Percentiles rank a stretch among this genome's conserved stretches.
Evolutionary conservation across 2,797 vertebrate genomes (phyloP).

Genomic region (Syngnathus rostellatus): DNA sequence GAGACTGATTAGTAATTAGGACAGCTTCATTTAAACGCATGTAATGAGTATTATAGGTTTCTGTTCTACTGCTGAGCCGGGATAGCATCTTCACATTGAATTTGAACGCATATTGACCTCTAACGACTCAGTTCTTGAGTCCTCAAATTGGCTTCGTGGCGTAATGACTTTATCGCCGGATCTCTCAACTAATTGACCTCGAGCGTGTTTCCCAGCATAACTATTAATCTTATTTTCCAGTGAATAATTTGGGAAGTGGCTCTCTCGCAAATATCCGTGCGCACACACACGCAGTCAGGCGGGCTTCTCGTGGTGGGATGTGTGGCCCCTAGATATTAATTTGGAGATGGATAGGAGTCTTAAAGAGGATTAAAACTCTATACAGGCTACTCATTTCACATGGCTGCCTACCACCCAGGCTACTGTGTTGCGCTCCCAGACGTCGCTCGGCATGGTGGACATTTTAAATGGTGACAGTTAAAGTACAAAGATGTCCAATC

Average conservation of each 20-base stretch:
- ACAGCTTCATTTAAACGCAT: slow-evolving; percentile 60
- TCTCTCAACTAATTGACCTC: slow-evolving; percentile 65
- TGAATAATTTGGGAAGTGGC: slow-evolving; percentile 60
- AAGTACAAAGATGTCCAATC: slow-evolving; percentile 72
- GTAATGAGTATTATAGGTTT: slow-evolving; percentile 64
- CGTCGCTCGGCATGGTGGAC: slow-evolving; percentile 60
- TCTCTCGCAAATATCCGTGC: slow-evolving; percentile 36
- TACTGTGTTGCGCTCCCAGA: slow-evolving; percentile 61
- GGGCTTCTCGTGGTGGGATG: slow-evolving; percentile 49
- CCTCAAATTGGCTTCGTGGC: slow-evolving; percentile 56
- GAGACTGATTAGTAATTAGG: slow-evolving; percentile 69
- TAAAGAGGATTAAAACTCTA: slow-evolving; percentile 72
- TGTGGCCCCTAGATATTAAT: slow-evolving; percentile 68
- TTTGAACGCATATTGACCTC: slow-evolving; percentile 67
- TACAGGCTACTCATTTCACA: slow-evolving; percentile 64
- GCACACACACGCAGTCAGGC: slow-evolving; percentile 45
- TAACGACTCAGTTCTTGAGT: slow-evolving; percentile 53
- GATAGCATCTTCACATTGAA: slow-evolving; percentile 57
- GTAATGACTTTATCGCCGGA: slow-evolving; percentile 61
- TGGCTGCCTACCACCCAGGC: slow-evolving; percentile 57
- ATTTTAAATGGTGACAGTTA: slow-evolving; percentile 72
- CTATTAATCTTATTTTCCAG: slow-evolving; percentile 71
- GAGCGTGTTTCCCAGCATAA: slow-evolving; percentile 58
- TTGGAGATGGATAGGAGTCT: slow-evolving; percentile 65
- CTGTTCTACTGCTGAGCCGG: slow-evolving; percentile 33